Base-by-base conservation (phyloP, 2,888 invertebrate genomes). In the Andrena camellia region DNA sequence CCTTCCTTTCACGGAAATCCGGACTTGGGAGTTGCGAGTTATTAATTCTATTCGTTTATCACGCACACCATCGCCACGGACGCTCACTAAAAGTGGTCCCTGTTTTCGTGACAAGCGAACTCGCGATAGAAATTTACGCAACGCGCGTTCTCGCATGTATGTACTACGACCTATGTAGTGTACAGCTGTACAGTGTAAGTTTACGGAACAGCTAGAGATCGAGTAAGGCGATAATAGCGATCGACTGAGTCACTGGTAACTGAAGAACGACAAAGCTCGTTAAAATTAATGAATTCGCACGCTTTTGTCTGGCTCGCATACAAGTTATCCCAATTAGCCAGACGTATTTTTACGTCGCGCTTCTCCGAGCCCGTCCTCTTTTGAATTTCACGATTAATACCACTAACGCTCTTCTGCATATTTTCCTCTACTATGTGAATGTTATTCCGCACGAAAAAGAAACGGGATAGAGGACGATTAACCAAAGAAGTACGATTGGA, bases 231-330 rank as follows among this genome's bases (percentile, higher is more conserved):
- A 78, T 79, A 71, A 78, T 52, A 66, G 2, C 7, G 26, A 17
- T 68, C 33, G 17, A 26, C 64, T 64, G 78, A 79, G 79, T 79
- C 79, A 79, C 23, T 4, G 10, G 1, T 29, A 29, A 48, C 29
- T 17, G 17, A 35, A 50, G 23, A 70, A 23, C 6, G 26, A 81
- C 48, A 54, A 67, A 66, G 57, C 59, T 78, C 54, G 69, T 78
- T 79, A 42, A 70, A 69, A 70, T 66, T 31, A 80, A 80, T 23
- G 10, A 62, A 80, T 62, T 67, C 33, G 20, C n/a, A 26, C 31
- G 17, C 6, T 52, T 52, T 57, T 69, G 48, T 26, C 20, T 23
- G 17, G 6, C 10, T 59, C n/a, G 23, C 20, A 2, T 26, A 31
- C 31, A 35, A 6, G 35, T 10, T 78, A 63, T 64, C 29, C 50